phyloP scores from a whole-genome alignment of 1,140 invertebrate species.

The Pemphigus obesinymphae region DNA sequence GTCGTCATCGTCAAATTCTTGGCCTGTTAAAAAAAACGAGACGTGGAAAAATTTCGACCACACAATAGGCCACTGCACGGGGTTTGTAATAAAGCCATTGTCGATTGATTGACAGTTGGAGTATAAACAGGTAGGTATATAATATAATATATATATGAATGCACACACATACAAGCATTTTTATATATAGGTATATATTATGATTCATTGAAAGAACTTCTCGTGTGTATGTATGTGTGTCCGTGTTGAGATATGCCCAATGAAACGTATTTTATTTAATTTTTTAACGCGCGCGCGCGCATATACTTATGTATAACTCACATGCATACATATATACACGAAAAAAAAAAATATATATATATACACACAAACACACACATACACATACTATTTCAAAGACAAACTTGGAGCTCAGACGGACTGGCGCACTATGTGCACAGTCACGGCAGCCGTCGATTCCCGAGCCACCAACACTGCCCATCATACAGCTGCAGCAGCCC shows the following conservation, averaged over 20 bases:
- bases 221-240: not conserved
- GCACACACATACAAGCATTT: not conserved
- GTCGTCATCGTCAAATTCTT: not conserved
- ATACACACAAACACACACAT: not conserved
- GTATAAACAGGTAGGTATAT: conserved; percentile 37
- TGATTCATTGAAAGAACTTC: conserved; percentile 34
- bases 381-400: not conserved
- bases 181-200: not conserved
- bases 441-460: conserved; percentile 19
- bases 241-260: conserved; percentile 23
- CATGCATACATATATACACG: too few species aligned
- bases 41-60: conserved; percentile 27
- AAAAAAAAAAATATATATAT: too few species aligned
- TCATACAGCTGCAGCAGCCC: conserved; percentile 5
- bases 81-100: conserved; percentile 37
- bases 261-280: conserved; percentile 14
- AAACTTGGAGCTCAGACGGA: conserved; percentile 33
- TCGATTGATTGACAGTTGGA: conserved; percentile 36
- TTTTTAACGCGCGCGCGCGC: not conserved
- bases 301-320: too few species aligned
- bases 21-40: not conserved
- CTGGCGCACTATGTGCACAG: conserved; percentile 36
- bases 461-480: not conserved
- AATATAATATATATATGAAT: conserved; percentile 1
- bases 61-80: not conserved